Evolutionary conservation across 2,797 vertebrate species (phyloP).

Genomic region (Acanthis flammea): DNA sequence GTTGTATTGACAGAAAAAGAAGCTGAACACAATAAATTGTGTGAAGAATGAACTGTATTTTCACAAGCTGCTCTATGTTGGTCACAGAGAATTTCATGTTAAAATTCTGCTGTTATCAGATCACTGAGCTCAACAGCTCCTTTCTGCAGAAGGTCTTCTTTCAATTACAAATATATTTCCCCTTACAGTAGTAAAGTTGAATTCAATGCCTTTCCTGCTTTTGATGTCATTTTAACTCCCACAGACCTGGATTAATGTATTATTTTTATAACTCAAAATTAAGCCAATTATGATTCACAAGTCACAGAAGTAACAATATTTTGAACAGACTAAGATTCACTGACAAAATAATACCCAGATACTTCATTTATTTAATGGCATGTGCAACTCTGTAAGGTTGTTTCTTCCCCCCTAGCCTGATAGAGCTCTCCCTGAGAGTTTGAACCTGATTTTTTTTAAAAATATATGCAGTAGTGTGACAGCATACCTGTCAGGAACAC

Average conservation of each 20-base stretch:
- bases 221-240: neutral
- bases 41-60: neutral
- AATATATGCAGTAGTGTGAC: neutral
- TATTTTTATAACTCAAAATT: neutral
- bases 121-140: neutral
- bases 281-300: neutral
- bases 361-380: neutral
- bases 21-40: neutral
- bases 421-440: neutral
- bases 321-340: neutral
- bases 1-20: neutral
- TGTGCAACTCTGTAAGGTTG: neutral
- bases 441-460: neutral
- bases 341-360: neutral
- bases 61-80: neutral
- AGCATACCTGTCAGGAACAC: neutral
- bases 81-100: neutral
- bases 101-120: conserved; percentile 1
- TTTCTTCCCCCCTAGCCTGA: neutral
- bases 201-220: neutral
- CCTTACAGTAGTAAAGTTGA: neutral
- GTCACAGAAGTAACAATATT: neutral
- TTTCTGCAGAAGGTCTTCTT: neutral
- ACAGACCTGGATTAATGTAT: neutral
- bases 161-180: neutral